Percentiles rank a stretch among this genome's conserved stretches.
Evolutionary conservation across 2,113 vertebrate species (phyloP).

Genomic region (Cryptotis parvus): DNA sequence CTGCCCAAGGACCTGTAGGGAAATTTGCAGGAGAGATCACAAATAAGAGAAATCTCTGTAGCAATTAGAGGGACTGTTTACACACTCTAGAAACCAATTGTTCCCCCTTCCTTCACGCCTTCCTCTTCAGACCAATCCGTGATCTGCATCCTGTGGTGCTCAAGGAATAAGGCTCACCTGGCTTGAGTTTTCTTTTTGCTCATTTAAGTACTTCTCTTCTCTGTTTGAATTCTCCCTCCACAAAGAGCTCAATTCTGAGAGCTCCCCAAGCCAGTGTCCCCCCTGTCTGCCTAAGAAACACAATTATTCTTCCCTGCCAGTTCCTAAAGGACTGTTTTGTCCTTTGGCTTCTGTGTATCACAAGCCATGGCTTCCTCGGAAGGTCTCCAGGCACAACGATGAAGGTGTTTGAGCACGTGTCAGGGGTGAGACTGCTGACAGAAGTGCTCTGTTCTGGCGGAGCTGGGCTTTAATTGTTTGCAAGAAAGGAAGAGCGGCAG

Average conservation of each 20-base stretch:
- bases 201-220: background rate
- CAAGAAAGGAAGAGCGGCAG: background rate
- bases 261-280: background rate
- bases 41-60: background rate
- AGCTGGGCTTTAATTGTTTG: constrained; percentile 67
- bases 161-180: background rate
- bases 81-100: background rate
- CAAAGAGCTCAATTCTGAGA: background rate
- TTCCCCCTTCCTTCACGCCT: background rate
- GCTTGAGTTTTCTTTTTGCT: background rate
- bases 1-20: background rate
- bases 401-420: constrained; percentile 2
- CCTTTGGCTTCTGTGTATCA: constrained; percentile 9
- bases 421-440: constrained; percentile 43
- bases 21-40: background rate
- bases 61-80: background rate
- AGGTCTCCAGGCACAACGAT: constrained; percentile 67
- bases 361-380: constrained; percentile 37
- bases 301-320: background rate
- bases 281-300: background rate
- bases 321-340: constrained; percentile 37
- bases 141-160: background rate
- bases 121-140: background rate
- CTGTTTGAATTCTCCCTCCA: background rate
- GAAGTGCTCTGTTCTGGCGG: constrained; percentile 52